Conservation (phyloP, 2,888 invertebrate genomes). For the Coleophora deauratella region DNA sequence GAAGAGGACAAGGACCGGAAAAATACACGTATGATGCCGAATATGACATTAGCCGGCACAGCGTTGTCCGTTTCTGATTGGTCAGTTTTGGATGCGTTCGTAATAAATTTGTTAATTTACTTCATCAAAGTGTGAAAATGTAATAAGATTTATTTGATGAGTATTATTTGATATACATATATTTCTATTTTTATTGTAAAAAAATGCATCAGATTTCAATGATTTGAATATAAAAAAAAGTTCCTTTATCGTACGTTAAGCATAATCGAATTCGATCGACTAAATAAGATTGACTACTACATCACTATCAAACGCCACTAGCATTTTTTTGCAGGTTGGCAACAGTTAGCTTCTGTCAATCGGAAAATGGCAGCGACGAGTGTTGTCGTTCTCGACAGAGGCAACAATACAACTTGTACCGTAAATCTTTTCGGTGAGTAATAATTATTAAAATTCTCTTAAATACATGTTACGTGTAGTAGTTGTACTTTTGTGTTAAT, state of each 20-base stretch:
- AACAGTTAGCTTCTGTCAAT: conserved; percentile 63
- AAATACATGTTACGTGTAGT: conserved; percentile 7
- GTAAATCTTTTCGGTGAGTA: conserved; percentile 95
- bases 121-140: too few species aligned
- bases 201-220: too few species aligned
- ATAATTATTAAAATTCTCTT: conserved; percentile 17
- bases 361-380: conserved; percentile 88
- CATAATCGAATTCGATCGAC: conserved; percentile 8
- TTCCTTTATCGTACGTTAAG: background rate
- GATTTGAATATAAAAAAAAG: too few species aligned
- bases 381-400: conserved; percentile 95
- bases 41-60: conserved; percentile 62
- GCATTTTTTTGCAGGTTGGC: conserved; percentile 30
- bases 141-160: too few species aligned
- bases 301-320: conserved; percentile 1
- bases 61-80: conserved; percentile 70
- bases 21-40: conserved; percentile 70
- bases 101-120: background rate
- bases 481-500: conserved; percentile 9
- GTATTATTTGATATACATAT: too few species aligned
- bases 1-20: conserved; percentile 62
- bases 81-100: conserved; percentile 42
- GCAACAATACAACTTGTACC: conserved; percentile 97
- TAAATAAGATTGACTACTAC: background rate
- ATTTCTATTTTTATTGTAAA: too few species aligned